Evolutionary conservation across 2,113 vertebrate genomes (phyloP).

Genomic region (Clinocottus analis): DNA sequence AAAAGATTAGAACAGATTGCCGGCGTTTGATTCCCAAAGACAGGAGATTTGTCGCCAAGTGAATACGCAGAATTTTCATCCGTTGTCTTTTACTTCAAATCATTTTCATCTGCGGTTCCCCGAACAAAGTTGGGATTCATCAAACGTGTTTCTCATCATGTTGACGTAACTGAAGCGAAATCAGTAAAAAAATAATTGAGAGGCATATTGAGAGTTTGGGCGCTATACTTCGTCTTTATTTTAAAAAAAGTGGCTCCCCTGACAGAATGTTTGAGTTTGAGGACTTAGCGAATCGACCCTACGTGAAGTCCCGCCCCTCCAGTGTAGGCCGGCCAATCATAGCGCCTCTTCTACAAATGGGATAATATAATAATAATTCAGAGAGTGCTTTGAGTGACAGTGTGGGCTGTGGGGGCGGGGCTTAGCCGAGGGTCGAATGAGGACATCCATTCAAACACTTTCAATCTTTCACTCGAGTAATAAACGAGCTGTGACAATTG

Average conservation of each 20-base stretch:
- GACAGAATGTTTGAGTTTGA: neutral
- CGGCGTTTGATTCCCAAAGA: constrained; percentile 20
- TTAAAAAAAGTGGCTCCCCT: neutral
- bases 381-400: neutral
- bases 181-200: no score
- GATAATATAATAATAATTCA: neutral
- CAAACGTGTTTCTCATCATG: neutral
- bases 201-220: neutral
- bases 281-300: no score
- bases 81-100: no score
- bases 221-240: neutral
- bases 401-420: neutral
- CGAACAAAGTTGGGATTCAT: neutral
- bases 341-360: neutral
- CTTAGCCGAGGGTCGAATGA: neutral
- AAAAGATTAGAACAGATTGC: constrained; percentile 26
- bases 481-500: neutral
- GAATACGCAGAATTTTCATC: neutral
- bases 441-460: constrained; percentile 15
- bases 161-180: no score
- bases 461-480: neutral
- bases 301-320: neutral
- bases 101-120: no score
- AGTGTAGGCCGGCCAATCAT: neutral
- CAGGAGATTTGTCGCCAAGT: neutral